Evolutionary conservation across 30 jellyfish, hydroid and myxozoan species (phyloP).

Genomic region (Aurelia sp.): DNA sequence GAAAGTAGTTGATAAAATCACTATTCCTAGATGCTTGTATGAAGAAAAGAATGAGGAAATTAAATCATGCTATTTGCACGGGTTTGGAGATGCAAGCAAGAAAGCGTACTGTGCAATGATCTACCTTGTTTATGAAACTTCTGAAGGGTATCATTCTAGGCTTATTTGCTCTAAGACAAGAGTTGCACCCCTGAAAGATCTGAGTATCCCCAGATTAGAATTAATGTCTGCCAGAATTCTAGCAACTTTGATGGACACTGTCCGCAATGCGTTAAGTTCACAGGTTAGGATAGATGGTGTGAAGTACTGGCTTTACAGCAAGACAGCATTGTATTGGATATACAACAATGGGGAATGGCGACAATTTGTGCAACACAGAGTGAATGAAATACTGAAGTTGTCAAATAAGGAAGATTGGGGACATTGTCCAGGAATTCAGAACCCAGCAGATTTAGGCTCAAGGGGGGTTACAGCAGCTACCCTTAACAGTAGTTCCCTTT

Average conservation of each 20-base stretch:
- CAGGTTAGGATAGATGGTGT: background rate
- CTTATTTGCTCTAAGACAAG: constrained; percentile 16
- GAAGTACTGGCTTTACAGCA: background rate
- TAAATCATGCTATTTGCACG: constrained; percentile 2
- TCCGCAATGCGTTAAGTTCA: background rate
- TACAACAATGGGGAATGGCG: background rate
- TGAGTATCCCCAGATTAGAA: constrained; percentile 44
- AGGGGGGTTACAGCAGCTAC: background rate
- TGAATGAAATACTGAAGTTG: background rate
- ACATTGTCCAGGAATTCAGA: background rate
- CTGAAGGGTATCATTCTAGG: background rate
- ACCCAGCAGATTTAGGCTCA: constrained; percentile 18
- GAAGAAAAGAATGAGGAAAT: background rate
- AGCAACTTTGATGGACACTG: constrained; percentile 25
- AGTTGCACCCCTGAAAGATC: constrained; percentile 36
- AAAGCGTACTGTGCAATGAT: constrained; percentile 32
- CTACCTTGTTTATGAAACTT: background rate
- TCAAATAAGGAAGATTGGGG: background rate
- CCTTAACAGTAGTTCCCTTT: background rate
- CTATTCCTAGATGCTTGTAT: background rate
- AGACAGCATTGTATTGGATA: background rate
- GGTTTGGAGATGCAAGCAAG: constrained; percentile 31
- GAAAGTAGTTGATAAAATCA: background rate
- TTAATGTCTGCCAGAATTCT: constrained; percentile 21
- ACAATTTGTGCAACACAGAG: constrained; percentile 1